Base-by-base conservation (phyloP, 2,113 vertebrate genomes). In the Bujurquina vittata region DNA sequence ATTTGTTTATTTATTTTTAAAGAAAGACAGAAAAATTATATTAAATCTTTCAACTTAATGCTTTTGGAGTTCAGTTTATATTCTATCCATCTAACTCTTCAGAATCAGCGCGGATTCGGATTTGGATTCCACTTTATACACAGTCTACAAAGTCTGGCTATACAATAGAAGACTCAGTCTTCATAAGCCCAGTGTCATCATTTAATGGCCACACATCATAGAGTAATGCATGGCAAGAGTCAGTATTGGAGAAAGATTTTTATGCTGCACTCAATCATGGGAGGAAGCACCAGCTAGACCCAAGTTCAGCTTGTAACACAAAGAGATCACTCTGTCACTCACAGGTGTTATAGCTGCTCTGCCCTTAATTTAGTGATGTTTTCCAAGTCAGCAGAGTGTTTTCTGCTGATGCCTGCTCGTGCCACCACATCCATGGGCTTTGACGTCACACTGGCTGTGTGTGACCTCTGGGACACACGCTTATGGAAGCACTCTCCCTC, bases 381-480 rank as follows among this genome's bases (percentile, higher is more conserved):
- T 80, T 85, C 22, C 22, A 33, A 82, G 58, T 77, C 43, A 56
- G 60, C 7, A 60, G 79, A 73, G 63, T 52, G 29, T 46, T 87
- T 85, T 84, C 59, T 75, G 87, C 83, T 57, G 61, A 78, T 76
- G 6, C 75, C 77, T 17, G 35, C 43, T 52, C 54, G 37, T 22
- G 79, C 54, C 73, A 22, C 63, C 62, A 18, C 12, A 43, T 59
- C 67, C 73, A 54, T 75, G 55, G 62, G 79, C 81, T 79, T 61
- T 87, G 84, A 90, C 81, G 65, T 92, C 90, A 88, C 63, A 1
- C 35, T 14, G 79, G 65, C 40, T 49, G 77, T 80, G 72, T 55
- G 54, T 8, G 7, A 74, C 83, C 78, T 63, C 62, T 56, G 81
- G 79, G 90, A 87, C 4, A 18, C 60, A 49, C 20, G 4, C 83